Conservation (phyloP, 2,888 invertebrate species). For the Chloroclystis v-ata region DNA sequence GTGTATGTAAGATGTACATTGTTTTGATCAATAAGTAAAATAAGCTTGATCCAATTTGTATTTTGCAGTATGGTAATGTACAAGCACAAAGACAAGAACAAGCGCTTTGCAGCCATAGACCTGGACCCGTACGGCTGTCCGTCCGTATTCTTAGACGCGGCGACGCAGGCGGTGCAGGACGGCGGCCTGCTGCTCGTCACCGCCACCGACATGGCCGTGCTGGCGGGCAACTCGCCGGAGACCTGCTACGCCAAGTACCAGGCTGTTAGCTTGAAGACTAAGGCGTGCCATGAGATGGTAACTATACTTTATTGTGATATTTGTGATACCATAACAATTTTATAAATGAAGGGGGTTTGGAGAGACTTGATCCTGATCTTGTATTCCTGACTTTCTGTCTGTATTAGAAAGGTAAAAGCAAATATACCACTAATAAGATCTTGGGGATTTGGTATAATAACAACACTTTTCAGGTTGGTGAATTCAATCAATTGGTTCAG, state of each 20-base stretch:
- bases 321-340: not conserved
- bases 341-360: too few relatives aligned
- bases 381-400: too few relatives aligned
- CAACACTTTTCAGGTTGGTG: too few relatives aligned
- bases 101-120: constrained; percentile 93
- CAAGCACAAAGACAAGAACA: constrained; percentile 79
- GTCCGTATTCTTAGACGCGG: constrained; percentile 92
- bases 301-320: too few relatives aligned
- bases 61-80: constrained; percentile 90
- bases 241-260: constrained; percentile 97
- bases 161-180: constrained; percentile 87
- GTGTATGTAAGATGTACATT: too few relatives aligned
- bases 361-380: too few relatives aligned
- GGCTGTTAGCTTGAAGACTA: constrained; percentile 89
- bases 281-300: constrained; percentile 97
- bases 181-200: constrained; percentile 95
- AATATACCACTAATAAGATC: too few relatives aligned
- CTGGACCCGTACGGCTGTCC: constrained; percentile 99
- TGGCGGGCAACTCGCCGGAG: constrained; percentile 97
- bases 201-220: constrained; percentile 97
- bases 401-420: too few relatives aligned
- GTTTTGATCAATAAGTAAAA: too few relatives aligned
- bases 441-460: too few relatives aligned
- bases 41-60: too few relatives aligned
- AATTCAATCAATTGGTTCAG: too few relatives aligned